These are phyloP conservation scores for Passer domesticus DNA, from an alignment of 2,113 vertebrate genomes.

Conservation along the genomic window DNA sequence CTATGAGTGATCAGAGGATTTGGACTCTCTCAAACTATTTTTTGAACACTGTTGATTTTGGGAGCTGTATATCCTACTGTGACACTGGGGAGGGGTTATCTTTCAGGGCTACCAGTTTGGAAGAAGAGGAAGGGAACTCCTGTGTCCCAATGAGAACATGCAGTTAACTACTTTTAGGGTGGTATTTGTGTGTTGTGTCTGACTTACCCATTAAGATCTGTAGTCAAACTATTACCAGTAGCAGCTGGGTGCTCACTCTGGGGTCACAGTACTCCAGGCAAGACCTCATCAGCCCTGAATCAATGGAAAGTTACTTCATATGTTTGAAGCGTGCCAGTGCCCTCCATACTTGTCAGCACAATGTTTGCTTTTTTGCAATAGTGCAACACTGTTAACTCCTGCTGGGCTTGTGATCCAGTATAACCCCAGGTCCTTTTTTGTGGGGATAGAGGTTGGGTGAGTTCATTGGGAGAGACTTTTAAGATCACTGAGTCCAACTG, in stretches of 20 bases:
- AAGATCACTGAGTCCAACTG: background rate
- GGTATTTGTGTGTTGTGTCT: background rate
- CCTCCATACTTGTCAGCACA: background rate
- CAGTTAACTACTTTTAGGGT: background rate
- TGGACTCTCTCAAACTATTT: background rate
- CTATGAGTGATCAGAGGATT: background rate
- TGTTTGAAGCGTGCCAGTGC: background rate
- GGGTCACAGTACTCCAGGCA: background rate
- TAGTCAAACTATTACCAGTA: accelerated
- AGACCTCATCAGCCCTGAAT: background rate
- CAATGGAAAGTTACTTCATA: background rate
- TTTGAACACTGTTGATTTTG: background rate
- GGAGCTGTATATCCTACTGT: background rate
- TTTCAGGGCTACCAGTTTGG: background rate
- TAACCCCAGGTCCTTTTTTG: background rate
- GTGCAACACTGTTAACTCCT: background rate
- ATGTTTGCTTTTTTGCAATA: slow-evolving; percentile 29
- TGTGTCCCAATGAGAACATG: background rate
- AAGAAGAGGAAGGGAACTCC: background rate
- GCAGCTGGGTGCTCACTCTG: background rate
- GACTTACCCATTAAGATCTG: background rate
- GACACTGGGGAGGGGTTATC: background rate
- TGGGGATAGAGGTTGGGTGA: background rate
- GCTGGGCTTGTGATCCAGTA: background rate
- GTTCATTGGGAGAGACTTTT: background rate